Base-by-base conservation (phyloP, 2,888 invertebrate species). In the Aporophyla lueneburgensis region DNA sequence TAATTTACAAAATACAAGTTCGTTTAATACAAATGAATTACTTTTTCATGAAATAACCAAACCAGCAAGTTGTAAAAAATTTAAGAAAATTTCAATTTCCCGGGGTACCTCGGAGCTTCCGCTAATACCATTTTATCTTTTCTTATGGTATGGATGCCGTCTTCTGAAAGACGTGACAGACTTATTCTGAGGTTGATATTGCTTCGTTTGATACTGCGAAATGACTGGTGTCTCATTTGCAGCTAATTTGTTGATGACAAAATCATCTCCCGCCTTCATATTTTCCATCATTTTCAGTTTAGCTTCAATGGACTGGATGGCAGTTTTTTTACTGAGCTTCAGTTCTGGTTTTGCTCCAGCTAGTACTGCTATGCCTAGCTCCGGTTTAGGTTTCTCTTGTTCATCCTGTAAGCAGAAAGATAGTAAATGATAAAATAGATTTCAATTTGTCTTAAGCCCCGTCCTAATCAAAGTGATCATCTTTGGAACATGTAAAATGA, bases 301-400 rank as follows among this genome's bases (percentile, higher is more conserved):
- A 0, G 98, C 98, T 93, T 99, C 99, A 78, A 99, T 99, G 0
- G 98, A 98, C 91, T 98, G 98, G 85, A 99, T 99, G 74, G 98
- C 98, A 14, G 98, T 98, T 90, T 98, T 97, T 88, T 98, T 97
- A 92, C 98, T 98, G 5, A 98, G 94, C 94, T 97, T 98, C 3
- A 96, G 89, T 90, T 97, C 96, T 5, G 96, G 97, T 63, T 97
- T 97, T 0, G 97, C 97, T 70, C 98, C 98, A 0, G 98, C 98
- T 81, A 98, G 92, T 0, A 98, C 98, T 43, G 98, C 98, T 86
- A 98, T 98, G 71, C 98, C 97, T 59, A 98, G 94, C 91, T 98
- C 97, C 56, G 98, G 97, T 92, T 98, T 98, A 1, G 98, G 97
- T 90, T 97, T 98, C 61, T 98, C 98, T 85, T 98, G 96, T 78